phyloP scores from a whole-genome alignment of 1,140 invertebrate species.

The Heliconius himera region DNA sequence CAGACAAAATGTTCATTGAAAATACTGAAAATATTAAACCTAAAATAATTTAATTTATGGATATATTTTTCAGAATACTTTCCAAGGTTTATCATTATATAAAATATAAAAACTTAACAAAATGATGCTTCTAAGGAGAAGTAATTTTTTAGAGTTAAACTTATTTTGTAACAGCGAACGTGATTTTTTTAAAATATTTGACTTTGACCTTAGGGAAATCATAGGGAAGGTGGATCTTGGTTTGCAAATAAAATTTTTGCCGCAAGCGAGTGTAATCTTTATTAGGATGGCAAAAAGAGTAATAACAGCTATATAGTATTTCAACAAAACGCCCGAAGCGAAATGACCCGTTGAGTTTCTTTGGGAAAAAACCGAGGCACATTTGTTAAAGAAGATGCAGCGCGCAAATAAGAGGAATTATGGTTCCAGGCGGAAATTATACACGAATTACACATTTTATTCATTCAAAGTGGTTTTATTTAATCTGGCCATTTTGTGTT shows the following conservation, averaged over 20 bases:
- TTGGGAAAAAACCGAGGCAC: constrained; percentile 30
- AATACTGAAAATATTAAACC: too few relatives aligned
- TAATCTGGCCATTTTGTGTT: neutral
- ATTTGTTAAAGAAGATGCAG: constrained; percentile 37
- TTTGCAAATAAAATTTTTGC: constrained; percentile 38
- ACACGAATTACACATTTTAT: constrained; percentile 1
- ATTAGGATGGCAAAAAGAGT: constrained; percentile 43
- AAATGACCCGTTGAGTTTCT: constrained; percentile 49
- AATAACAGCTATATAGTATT: constrained; percentile 25
- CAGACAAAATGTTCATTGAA: too few relatives aligned
- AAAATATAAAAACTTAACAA: constrained; percentile 19
- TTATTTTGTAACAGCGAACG: constrained; percentile 53
- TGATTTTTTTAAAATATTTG: constrained; percentile 70
- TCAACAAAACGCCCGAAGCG: constrained; percentile 41
- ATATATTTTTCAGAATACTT: too few relatives aligned
- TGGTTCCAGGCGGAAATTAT: constrained; percentile 18
- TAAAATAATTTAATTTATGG: too few relatives aligned
- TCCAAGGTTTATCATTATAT: too few relatives aligned
- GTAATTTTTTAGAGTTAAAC: constrained; percentile 37
- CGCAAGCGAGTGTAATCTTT: constrained; percentile 46
- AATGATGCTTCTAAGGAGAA: constrained; percentile 23
- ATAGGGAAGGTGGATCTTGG: constrained; percentile 49
- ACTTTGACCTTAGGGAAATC: constrained; percentile 72
- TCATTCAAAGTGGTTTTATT: neutral
- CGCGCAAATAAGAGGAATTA: constrained; percentile 32